phyloP scores from a whole-genome alignment of 2,888 invertebrate genomes.

The Apantesis nais region DNA sequence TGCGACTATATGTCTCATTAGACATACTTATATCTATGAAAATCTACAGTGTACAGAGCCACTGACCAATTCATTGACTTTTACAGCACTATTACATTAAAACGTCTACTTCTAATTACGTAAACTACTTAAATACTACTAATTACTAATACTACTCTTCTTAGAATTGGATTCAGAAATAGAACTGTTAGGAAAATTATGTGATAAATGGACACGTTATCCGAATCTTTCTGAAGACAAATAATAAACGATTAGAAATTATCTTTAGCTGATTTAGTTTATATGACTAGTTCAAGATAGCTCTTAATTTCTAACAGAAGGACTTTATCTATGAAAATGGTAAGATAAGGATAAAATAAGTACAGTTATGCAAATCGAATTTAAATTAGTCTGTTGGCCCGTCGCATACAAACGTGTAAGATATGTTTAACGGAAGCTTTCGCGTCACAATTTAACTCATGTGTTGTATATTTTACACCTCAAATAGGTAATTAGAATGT shows the following conservation, averaged over 20 bases:
- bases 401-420: neutral
- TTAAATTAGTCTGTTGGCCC: neutral
- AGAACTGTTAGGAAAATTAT: neutral
- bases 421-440: slow-evolving; percentile 9
- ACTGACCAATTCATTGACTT: too few species aligned
- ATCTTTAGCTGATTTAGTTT: neutral
- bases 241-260: neutral
- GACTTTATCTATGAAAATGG: neutral
- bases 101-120: too few species aligned
- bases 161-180: neutral
- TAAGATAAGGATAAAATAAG: neutral
- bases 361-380: neutral
- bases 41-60: too few species aligned
- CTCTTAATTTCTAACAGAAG: neutral
- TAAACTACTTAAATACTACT: neutral
- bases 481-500: slow-evolving; percentile 25
- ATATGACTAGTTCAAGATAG: neutral
- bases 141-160: neutral
- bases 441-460: neutral
- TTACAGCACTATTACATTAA: too few species aligned
- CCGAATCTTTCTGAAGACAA: too few species aligned
- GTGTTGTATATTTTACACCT: slow-evolving; percentile 22
- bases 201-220: too few species aligned
- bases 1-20: too few species aligned
- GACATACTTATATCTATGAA: too few species aligned